Evolutionary conservation across 30 jellyfish, hydroid and myxozoan genomes (phyloP).

Genomic region (Mastigias papua): DNA sequence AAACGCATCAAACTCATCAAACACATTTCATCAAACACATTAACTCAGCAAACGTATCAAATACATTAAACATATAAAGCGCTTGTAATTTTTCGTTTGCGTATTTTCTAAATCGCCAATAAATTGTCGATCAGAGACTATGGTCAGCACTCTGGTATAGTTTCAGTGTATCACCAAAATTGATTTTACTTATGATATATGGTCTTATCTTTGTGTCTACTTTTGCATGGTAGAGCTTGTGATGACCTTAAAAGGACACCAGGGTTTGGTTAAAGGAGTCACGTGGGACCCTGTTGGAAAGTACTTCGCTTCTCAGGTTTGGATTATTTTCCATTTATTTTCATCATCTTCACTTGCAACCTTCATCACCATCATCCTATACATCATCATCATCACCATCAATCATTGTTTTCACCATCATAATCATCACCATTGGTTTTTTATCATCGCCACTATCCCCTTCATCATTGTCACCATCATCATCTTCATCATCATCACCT

Average conservation of each 20-base stretch:
- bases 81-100: no score
- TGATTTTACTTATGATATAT: no score
- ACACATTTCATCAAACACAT: no score
- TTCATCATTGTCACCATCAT: neutral
- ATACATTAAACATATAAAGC: no score
- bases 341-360: no score
- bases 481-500: neutral
- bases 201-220: neutral
- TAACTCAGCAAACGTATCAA: no score
- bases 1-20: no score
- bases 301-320: slow-evolving; percentile 98
- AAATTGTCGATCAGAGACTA: no score
- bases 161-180: no score
- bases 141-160: no score
- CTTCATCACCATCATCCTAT: neutral
- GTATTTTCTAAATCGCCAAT: no score
- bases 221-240: slow-evolving; percentile 42
- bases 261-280: slow-evolving; percentile 98
- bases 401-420: neutral
- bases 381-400: neutral
- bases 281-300: slow-evolving; percentile 99
- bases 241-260: slow-evolving; percentile 78
- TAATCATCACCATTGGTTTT: neutral
- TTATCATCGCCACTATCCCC: neutral
- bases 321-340: neutral